Conservation (phyloP, 2,797 vertebrate species). For the Pempheris klunzingeri region DNA sequence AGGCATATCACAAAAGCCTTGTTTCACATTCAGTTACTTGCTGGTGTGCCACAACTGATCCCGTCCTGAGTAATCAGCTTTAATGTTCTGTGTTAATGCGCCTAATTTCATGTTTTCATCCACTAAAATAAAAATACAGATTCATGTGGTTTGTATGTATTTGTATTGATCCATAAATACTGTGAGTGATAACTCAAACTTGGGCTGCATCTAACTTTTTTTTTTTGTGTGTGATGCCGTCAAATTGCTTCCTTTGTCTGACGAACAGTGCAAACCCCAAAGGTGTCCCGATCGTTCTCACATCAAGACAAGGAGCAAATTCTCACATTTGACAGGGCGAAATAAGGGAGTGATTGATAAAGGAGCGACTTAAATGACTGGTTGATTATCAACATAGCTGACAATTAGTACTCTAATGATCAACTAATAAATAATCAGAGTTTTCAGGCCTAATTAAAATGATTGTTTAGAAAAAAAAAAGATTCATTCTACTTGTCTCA, state of each 20-base stretch:
- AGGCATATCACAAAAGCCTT: neutral
- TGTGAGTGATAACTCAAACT: neutral
- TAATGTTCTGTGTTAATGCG: neutral
- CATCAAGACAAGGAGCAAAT: neutral
- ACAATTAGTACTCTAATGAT: too few species aligned
- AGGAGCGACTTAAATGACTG: neutral
- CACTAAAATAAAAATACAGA: neutral
- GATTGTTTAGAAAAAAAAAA: neutral
- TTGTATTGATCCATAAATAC: neutral
- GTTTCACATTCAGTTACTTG: slow-evolving; percentile 1
- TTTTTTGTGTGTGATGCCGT: neutral
- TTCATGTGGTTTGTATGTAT: neutral
- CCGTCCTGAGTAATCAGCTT: neutral
- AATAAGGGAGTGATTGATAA: neutral
- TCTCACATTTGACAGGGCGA: neutral
- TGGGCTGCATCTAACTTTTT: neutral
- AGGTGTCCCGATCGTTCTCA: neutral
- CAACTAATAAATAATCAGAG: too few species aligned
- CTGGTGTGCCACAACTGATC: neutral
- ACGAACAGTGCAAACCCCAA: neutral
- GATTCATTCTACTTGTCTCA: neutral
- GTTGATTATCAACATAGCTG: neutral
- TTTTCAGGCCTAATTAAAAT: neutral
- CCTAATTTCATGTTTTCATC: neutral
- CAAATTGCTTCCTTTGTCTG: neutral